Base-by-base conservation (phyloP, 2,113 vertebrate species). In the Pluvianellus socialis region DNA sequence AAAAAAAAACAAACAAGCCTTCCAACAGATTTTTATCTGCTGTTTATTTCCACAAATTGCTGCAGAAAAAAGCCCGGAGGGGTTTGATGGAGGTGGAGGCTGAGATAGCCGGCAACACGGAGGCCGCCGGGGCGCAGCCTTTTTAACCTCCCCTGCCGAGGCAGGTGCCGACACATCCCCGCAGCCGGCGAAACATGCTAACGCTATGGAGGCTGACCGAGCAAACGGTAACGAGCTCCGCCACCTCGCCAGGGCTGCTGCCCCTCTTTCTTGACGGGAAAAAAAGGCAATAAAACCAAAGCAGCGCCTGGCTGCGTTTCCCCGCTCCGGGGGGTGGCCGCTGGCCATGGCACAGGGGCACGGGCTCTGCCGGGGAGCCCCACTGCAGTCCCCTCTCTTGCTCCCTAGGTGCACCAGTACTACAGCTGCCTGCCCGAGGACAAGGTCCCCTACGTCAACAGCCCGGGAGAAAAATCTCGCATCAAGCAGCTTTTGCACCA, bases 401-500 rank as follows among this genome's bases (percentile, higher is more conserved):
- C 71, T 89, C 62, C 58, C 0, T 98, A 99, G 99, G 99, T 99
- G 65, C 99, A 99, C 97, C 99, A 99, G 98, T 99, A 99, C 96
- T 99, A 99, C 95, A 99, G 99, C 98, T 99, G 99, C 86, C 98
- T 99, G 91, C 99, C 99, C 0, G 99, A 99, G 97, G 99, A 99
- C 97, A 99, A 99, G 97, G 99, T 99, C 58, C 99, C 99, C 50
- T 99, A 99, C 13, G 99, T 99, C 92, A 99, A 99, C 98, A 99
- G 99, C 97, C 98, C 99, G 0, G 99, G 99, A 95, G 99, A 99
- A 97, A 99, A 99, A 94, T 98, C 99, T 91, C 98, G 99, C 52
- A 99, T 99, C 97, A 99, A 99, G 90, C 99, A 99, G 98, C 99
- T 99, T 59, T 97, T 99, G 77, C 99, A 99, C 95, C 99, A 99